A percentile compares a stretch with the other conserved stretches of the same genome.
Evolutionary conservation across 2,888 invertebrate genomes (phyloP).

Genomic region (Volucella inanis): DNA sequence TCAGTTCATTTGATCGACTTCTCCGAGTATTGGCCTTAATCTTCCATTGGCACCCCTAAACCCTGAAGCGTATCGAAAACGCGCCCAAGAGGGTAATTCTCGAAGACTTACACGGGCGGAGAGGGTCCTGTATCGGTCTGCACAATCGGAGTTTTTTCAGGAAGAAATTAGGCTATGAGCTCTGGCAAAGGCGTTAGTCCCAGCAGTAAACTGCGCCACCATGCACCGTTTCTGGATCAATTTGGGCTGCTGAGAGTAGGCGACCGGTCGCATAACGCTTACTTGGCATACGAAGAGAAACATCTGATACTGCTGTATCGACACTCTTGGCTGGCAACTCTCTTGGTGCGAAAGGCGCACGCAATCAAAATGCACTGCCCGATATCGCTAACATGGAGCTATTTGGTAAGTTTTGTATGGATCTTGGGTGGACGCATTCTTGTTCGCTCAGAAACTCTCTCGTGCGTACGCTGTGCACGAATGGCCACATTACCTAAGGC

Average conservation of each 20-base stretch:
- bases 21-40: too few species aligned
- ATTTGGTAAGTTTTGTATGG: constrained; percentile 19
- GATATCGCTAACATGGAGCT: not conserved
- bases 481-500: too few species aligned
- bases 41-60: not conserved
- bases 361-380: not conserved
- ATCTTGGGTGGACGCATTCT: not conserved
- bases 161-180: constrained; percentile 16
- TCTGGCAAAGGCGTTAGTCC: not conserved
- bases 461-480: not conserved
- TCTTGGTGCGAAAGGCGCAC: constrained; percentile 6
- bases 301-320: constrained; percentile 20
- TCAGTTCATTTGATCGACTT: not conserved
- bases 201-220: constrained; percentile 17
- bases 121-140: constrained; percentile 4
- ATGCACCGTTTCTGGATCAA: constrained; percentile 17
- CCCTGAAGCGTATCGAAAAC: not conserved
- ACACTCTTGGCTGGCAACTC: constrained; percentile 25
- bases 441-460: not conserved
- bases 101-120: constrained; percentile 9
- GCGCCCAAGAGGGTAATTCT: not conserved
- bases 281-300: constrained; percentile 9
- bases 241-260: constrained; percentile 2
- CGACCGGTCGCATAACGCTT: constrained; percentile 4
- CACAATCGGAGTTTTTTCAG: constrained; percentile 5